These are phyloP conservation scores for Chaetoderma sp. DNA, from an alignment of 2,888 invertebrate genomes.

Conservation along the genomic window DNA sequence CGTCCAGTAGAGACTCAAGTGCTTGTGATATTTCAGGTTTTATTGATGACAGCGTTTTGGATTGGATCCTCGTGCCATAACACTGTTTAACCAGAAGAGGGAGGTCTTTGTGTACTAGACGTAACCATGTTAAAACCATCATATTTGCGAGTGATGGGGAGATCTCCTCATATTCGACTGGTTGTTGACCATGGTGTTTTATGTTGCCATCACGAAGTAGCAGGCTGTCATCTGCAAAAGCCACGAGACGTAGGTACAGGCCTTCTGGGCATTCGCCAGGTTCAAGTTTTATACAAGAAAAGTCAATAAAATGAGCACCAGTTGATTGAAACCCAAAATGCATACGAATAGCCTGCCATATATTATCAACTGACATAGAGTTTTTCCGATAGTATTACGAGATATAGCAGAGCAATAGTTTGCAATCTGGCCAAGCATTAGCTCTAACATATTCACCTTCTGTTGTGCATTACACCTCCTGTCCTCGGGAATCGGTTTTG, in stretches of 20 bases:
- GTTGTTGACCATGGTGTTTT: conserved; percentile 30
- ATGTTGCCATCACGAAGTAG: conserved; percentile 23
- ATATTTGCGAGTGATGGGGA: conserved; percentile 27
- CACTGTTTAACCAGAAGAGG: conserved; percentile 14
- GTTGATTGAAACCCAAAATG: conserved; percentile 37
- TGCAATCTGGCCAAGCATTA: conserved; percentile 36
- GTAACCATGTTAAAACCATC: conserved; percentile 17
- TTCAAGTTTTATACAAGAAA: conserved; percentile 25
- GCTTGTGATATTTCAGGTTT: conserved; percentile 12
- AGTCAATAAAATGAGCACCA: conserved; percentile 33
- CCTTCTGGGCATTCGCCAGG: conserved; percentile 35
- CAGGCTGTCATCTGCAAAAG: conserved; percentile 36
- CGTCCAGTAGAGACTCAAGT: conserved; percentile 17
- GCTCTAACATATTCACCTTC: conserved; percentile 29
- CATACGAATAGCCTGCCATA: conserved; percentile 32
- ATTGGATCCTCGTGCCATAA: neutral
- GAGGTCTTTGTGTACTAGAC: conserved; percentile 13
- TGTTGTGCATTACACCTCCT: conserved; percentile 24
- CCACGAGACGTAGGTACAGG: conserved; percentile 32
- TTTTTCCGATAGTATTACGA: conserved; percentile 32
- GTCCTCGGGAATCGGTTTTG: neutral
- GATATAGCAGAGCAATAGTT: conserved; percentile 33
- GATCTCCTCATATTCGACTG: conserved; percentile 20
- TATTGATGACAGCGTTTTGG: neutral
- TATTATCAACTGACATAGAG: conserved; percentile 23